Base-by-base conservation (phyloP, 2,888 invertebrate species). In the Ophion ellenae region DNA sequence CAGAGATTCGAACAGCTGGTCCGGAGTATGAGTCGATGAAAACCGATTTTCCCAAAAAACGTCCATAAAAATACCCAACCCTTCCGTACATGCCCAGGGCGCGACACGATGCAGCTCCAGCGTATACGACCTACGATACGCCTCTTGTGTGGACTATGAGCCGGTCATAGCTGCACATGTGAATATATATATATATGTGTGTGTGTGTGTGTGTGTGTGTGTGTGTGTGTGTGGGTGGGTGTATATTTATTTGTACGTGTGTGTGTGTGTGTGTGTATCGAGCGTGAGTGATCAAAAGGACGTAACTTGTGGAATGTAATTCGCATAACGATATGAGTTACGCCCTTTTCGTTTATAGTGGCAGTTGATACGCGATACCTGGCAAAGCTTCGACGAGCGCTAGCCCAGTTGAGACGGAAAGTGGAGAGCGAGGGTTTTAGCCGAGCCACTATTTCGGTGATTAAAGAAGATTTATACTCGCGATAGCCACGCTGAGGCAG, bases 391-490 rank as follows among this genome's bases (percentile, higher is more conserved):
- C 70, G 76, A 66, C 47, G 80, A 76, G 80, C 76, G 45, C 74
- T 47, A 74, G 59, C 70, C 36, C 47, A 57, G 67, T 66, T 59
- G 57, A 75, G 28, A 69, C 57, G 73, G 69, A 7, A 28, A 28
- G 70, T 47, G 70, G 70, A 10, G 53, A 70, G 53, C 47, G 67
- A 17, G 59, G 61, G 81, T 63, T 75, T 84, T 86, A 40, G 64
- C 80, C 73, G 53, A 82, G 69, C 84, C 84, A 67, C 78, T 77
- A 71, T 81, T 81, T 80, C 63, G 83, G 80, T 80, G 76, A 83
- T 83, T 83, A 83, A 76, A 76, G 85, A 79, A 82, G 82, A 85
- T 83, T 86, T 83, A 81, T 74, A 78, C 63, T 64, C 64, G 64
- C 81, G 81, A 86, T 84, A 73, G 83, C 66, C 76, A 77, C 77